A percentile compares a stretch with the other conserved stretches of the same genome.
Evolutionary conservation across 2,888 invertebrate genomes (phyloP).

Genomic region (Fragum sueziense): DNA sequence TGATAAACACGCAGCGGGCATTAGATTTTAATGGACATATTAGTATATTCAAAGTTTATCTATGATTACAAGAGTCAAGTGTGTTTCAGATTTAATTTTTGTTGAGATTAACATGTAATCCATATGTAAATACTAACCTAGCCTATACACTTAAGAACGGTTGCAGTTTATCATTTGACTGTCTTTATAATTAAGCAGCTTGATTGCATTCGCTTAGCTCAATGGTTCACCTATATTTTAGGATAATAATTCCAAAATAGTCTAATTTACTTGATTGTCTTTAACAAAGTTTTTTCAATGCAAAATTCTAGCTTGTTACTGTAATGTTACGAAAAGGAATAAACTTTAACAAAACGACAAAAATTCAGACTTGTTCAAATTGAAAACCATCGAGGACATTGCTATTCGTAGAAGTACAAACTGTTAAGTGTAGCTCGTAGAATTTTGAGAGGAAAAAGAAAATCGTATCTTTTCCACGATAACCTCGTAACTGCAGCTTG

Average conservation of each 20-base stretch:
- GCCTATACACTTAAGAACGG: background rate
- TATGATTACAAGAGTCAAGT: background rate
- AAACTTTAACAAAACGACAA: background rate
- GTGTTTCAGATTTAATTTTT: constrained; percentile 16
- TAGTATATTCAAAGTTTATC: constrained; percentile 19
- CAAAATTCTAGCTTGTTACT: background rate
- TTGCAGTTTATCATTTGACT: background rate
- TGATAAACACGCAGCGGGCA: background rate
- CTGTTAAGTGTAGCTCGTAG: background rate
- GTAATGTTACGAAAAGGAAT: background rate
- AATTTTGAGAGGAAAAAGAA: background rate
- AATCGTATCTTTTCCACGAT: too few relatives aligned
- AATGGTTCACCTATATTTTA: background rate
- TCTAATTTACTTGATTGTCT: background rate
- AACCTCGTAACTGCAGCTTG: too few relatives aligned
- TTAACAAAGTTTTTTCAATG: background rate
- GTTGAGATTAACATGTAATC: background rate
- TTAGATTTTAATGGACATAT: constrained; percentile 23
- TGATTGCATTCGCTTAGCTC: background rate
- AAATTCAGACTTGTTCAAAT: background rate
- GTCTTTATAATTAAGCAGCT: background rate
- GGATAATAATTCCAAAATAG: background rate
- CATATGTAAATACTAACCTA: background rate
- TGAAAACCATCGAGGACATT: background rate
- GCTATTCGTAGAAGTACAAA: background rate